Evolutionary conservation across 2,113 vertebrate genomes (phyloP).

Genomic region (Trogon melanurus): DNA sequence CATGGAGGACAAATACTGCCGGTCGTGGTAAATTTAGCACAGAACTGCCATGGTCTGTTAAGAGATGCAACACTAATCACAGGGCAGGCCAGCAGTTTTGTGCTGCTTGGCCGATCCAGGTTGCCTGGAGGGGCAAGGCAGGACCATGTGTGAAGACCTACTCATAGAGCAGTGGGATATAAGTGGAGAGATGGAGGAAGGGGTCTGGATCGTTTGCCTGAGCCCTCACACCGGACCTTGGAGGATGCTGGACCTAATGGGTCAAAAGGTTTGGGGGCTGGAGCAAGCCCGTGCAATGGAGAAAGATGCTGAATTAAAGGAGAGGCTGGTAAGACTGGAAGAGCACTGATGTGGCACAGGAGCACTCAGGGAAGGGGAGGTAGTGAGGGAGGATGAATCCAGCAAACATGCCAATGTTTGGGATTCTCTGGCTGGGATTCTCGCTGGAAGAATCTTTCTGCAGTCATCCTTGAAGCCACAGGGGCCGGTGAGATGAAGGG

Average conservation of each 20-base stretch:
- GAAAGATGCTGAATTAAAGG: not conserved
- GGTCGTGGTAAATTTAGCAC: not conserved
- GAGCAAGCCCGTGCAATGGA: not conserved
- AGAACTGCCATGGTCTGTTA: not conserved
- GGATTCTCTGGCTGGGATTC: not conserved
- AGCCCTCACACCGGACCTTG: not conserved
- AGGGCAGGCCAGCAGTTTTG: not conserved
- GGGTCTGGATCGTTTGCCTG: not conserved
- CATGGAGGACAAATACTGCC: not conserved
- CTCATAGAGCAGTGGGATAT: not conserved
- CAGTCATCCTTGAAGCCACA: not conserved
- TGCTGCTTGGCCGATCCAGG: not conserved
- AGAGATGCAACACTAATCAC: not conserved
- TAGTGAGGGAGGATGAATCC: not conserved
- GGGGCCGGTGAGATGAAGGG: not conserved
- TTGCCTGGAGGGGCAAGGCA: not conserved
- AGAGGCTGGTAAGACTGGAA: not conserved
- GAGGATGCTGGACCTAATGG: not conserved
- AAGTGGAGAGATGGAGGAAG: not conserved
- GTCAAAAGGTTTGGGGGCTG: not conserved
- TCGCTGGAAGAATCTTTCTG: not conserved
- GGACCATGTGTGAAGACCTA: not conserved
- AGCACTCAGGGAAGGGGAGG: not conserved
- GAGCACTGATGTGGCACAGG: not conserved
- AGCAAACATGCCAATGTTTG: not conserved